These are phyloP conservation scores for Dryococelus australis DNA, from an alignment of 2,888 invertebrate genomes.

Conservation along the genomic window DNA sequence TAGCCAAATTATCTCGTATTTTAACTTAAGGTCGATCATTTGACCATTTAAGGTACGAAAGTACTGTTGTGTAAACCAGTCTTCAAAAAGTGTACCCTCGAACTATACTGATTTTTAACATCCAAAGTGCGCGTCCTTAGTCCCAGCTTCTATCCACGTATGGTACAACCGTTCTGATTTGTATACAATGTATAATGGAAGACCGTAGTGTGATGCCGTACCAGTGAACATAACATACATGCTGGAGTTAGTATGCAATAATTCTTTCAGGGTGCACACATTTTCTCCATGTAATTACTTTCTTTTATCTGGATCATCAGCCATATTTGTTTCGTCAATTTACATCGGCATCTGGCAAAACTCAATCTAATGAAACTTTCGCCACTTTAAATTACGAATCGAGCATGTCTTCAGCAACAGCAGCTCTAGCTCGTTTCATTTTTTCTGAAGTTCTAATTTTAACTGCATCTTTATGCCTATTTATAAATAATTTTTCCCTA, in stretches of 20 bases:
- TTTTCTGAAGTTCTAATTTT: background rate
- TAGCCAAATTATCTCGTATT: background rate
- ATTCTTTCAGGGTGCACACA: too few species aligned
- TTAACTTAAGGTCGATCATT: background rate
- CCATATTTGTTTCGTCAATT: too few species aligned
- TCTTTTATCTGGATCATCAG: too few species aligned
- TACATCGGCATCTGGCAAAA: background rate
- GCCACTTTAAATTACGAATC: background rate
- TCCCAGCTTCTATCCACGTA: background rate
- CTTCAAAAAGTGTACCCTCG: background rate
- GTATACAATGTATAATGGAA: background rate
- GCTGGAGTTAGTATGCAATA: too few species aligned
- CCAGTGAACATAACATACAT: background rate
- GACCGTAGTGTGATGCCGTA: background rate
- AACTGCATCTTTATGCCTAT: background rate
- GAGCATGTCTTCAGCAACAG: background rate
- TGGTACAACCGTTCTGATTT: constrained; percentile 9
- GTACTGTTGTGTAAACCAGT: background rate
- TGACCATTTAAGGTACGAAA: background rate
- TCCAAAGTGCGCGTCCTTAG: background rate
- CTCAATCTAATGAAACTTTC: background rate
- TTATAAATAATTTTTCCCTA: too few species aligned
- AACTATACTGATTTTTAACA: background rate
- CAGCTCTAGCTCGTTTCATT: background rate
- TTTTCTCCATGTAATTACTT: too few species aligned